Conservation (phyloP, 2,113 vertebrate genomes). For the Noctilio leporinus region DNA sequence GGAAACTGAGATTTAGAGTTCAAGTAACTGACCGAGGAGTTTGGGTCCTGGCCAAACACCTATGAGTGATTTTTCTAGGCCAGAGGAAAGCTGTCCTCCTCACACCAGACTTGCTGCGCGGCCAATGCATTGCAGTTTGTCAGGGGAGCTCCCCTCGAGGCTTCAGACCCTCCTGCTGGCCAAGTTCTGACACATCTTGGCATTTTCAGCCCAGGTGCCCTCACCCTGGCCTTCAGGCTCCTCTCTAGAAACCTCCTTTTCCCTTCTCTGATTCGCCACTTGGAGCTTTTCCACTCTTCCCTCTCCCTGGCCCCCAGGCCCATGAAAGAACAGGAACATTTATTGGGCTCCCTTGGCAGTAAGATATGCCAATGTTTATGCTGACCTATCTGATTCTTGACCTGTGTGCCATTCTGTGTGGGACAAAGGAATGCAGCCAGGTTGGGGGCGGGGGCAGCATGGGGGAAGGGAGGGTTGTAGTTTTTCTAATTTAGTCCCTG, state of each 20-base stretch:
- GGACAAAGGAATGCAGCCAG: fast-evolving
- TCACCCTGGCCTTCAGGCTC: fast-evolving
- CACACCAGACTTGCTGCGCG: fast-evolving
- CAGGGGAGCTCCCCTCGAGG: too few relatives aligned
- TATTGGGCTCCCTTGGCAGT: neutral
- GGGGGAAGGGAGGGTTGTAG: neutral
- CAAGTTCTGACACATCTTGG: fast-evolving
- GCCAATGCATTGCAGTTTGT: fast-evolving
- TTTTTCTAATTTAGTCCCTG: neutral
- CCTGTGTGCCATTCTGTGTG: fast-evolving
- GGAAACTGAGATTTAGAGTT: neutral
- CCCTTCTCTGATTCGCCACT: neutral
- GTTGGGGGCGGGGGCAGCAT: neutral
- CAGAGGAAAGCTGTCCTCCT: neutral
- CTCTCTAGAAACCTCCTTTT: neutral
- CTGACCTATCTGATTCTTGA: neutral
- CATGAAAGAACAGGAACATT: neutral
- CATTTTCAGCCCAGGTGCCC: neutral
- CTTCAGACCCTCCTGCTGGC: neutral
- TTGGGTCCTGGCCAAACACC: neutral
- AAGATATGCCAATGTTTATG: neutral
- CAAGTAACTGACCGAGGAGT: neutral
- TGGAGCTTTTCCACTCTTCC: neutral
- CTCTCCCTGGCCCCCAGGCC: neutral
- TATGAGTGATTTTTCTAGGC: neutral